A percentile compares a stretch with the other conserved stretches of the same genome.
phyloP scores from a whole-genome alignment of 1,140 invertebrate species.

The Zaprionus davidi region DNA sequence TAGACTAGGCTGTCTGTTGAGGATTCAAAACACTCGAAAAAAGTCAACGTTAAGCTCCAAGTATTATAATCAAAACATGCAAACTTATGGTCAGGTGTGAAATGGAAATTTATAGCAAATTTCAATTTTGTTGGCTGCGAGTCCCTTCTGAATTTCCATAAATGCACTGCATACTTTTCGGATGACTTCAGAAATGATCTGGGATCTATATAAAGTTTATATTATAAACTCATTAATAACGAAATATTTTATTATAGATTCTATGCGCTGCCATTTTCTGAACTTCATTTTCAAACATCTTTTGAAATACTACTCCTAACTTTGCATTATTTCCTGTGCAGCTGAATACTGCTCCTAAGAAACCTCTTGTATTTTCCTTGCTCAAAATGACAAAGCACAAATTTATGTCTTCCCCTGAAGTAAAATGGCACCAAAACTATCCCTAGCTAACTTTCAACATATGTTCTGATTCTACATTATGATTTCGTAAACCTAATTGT shows the following conservation, averaged over 20 bases:
- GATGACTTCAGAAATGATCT: neutral
- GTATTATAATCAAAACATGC: conserved; percentile 54
- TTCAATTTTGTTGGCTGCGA: neutral
- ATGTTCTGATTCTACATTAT: conserved; percentile 45
- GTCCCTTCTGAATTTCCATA: neutral
- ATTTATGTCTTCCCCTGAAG: conserved; percentile 55
- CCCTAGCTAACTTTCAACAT: conserved; percentile 6
- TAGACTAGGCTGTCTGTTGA: conserved; percentile 49
- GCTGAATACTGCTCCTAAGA: neutral
- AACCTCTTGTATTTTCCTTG: conserved; percentile 32
- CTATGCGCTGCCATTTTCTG: conserved; percentile 8
- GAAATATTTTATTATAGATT: neutral
- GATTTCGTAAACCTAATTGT: conserved; percentile 65
- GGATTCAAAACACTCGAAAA: neutral
- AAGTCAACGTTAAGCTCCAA: conserved; percentile 2
- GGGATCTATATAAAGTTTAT: neutral
- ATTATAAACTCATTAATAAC: neutral
- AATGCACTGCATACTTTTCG: neutral
- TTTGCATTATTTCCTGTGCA: neutral
- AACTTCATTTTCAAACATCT: neutral
- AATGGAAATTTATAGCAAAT: neutral
- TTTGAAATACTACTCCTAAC: neutral
- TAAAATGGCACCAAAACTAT: conserved; percentile 25
- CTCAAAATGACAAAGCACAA: conserved; percentile 50
- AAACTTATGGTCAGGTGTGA: neutral